phyloP scores from a whole-genome alignment of 2,113 vertebrate species.

The Pardalotus punctatus region DNA sequence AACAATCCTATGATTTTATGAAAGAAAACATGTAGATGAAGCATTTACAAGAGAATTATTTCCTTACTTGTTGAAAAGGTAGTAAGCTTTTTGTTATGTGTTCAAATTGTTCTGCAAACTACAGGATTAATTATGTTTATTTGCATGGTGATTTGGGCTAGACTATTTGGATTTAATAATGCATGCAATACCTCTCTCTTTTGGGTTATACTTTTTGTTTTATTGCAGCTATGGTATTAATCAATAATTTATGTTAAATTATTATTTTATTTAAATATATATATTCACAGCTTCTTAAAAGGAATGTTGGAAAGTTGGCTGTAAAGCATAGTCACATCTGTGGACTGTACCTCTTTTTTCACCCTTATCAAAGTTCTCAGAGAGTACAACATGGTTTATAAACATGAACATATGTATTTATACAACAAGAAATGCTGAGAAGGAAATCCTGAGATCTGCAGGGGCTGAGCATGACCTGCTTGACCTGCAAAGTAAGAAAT shows the following conservation, averaged over 20 bases:
- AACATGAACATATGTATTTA: neutral
- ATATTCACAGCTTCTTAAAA: neutral
- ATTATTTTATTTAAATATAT: neutral
- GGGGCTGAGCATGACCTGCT: neutral
- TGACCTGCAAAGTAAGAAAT: neutral
- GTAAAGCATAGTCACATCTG: neutral
- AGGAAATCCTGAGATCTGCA: neutral
- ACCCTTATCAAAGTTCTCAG: neutral
- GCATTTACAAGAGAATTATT: neutral
- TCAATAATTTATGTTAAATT: neutral
- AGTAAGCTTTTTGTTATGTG: neutral
- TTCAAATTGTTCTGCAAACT: neutral
- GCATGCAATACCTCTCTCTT: neutral
- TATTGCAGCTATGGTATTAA: neutral
- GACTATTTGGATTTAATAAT: neutral
- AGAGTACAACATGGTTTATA: neutral
- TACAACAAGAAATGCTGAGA: neutral
- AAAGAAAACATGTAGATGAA: neutral
- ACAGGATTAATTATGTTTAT: neutral
- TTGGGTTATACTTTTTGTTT: neutral
- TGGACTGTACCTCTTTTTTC: neutral
- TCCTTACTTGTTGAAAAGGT: neutral
- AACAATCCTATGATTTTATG: neutral
- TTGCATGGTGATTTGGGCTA: neutral
- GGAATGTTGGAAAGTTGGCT: neutral